Evolutionary conservation across 2,797 vertebrate genomes (phyloP).

Genomic region (Erpetoichthys calabaricus): DNA sequence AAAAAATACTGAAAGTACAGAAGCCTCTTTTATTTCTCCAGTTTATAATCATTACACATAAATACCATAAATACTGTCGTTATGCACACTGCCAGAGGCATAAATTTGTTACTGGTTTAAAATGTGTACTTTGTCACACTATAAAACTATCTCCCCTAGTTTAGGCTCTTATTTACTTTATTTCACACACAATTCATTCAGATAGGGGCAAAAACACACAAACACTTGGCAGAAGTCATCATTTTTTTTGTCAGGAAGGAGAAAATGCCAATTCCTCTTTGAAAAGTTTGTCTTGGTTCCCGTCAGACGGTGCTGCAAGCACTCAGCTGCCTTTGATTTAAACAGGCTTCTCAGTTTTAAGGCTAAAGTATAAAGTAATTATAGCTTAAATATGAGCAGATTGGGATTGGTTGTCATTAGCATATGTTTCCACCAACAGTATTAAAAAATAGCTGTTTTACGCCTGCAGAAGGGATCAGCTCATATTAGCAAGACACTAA

Average conservation of each 20-base stretch:
- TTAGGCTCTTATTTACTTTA: background rate
- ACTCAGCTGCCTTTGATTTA: slow-evolving; percentile 21
- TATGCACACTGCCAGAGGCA: no score
- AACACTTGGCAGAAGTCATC: slow-evolving; percentile 3
- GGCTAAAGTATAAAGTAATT: slow-evolving; percentile 28
- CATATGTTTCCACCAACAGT: slow-evolving; percentile 23
- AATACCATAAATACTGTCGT: no score
- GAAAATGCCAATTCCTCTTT: slow-evolving; percentile 12
- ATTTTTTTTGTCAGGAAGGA: slow-evolving; percentile 13
- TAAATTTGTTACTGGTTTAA: no score
- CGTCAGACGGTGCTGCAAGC: slow-evolving; percentile 8
- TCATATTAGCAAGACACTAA: slow-evolving; percentile 21
- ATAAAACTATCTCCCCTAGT: no score
- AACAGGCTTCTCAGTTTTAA: slow-evolving; percentile 22
- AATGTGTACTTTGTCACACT: no score
- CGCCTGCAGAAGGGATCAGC: slow-evolving; percentile 22
- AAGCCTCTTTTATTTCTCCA: no score
- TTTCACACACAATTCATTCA: slow-evolving; percentile 2
- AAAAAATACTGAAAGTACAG: no score
- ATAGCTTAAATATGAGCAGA: slow-evolving; percentile 24
- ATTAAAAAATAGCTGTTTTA: slow-evolving; percentile 23
- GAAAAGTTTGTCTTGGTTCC: slow-evolving; percentile 8
- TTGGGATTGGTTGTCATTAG: slow-evolving; percentile 26
- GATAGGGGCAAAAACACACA: slow-evolving; percentile 12
- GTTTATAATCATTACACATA: no score